Percentiles rank a stretch among this genome's conserved stretches.
Conservation (phyloP, 2,797 vertebrate genomes). For the Pseudocheirus occidentalis region DNA sequence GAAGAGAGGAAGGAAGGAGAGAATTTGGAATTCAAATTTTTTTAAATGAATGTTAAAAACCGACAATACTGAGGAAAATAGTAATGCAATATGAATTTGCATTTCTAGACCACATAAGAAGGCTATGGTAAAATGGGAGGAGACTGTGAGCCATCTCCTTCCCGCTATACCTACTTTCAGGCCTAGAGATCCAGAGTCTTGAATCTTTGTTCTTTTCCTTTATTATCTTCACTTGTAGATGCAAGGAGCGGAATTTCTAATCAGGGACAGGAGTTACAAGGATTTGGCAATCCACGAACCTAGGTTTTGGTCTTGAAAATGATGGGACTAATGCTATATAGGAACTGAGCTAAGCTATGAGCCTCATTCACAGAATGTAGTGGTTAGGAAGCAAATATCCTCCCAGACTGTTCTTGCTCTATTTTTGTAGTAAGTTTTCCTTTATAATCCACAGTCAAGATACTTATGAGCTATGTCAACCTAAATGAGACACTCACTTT, state of each 20-base stretch:
- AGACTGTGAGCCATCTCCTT: background rate
- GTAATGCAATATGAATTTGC: background rate
- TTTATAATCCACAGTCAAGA: background rate
- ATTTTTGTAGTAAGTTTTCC: background rate
- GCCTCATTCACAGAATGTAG: background rate
- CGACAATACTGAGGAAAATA: background rate
- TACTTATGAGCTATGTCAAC: background rate
- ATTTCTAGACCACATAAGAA: background rate
- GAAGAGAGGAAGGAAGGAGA: background rate
- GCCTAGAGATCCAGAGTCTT: background rate
- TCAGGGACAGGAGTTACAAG: background rate
- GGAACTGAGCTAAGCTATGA: background rate
- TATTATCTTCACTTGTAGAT: background rate
- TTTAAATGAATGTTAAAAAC: background rate
- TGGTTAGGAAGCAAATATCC: background rate
- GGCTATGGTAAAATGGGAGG: background rate
- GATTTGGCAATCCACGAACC: background rate
- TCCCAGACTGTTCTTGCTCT: background rate
- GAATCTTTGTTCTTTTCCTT: background rate
- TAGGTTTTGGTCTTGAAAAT: background rate
- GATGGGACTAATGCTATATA: background rate
- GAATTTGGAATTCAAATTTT: background rate
- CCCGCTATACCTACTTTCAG: background rate
- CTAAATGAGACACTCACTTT: background rate
- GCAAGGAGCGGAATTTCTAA: background rate